A percentile compares a stretch with the other conserved stretches of the same genome.
phyloP scores from a whole-genome alignment of 2,888 invertebrate species.

The Leptopilina drosophilae region DNA sequence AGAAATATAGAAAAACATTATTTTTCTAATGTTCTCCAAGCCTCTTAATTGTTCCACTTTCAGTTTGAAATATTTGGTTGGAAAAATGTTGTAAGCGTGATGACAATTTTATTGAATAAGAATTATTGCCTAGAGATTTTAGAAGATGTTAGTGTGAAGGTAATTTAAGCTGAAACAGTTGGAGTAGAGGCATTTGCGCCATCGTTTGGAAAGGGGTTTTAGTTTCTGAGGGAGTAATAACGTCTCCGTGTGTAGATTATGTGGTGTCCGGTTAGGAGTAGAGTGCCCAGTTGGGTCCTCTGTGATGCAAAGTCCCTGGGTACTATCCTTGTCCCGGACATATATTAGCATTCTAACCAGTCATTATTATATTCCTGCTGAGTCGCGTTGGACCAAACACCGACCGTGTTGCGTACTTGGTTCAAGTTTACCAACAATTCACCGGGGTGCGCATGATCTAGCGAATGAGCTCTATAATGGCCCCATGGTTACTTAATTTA shows the following conservation, averaged over 20 bases:
- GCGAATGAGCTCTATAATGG: constrained; percentile 73
- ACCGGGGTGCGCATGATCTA: constrained; percentile 65
- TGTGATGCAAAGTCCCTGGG: constrained; percentile 76
- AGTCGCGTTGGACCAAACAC: constrained; percentile 73
- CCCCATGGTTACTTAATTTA: constrained; percentile 76
- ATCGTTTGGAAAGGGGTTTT: constrained; percentile 66
- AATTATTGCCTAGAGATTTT: constrained; percentile 66
- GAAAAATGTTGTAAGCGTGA: background rate
- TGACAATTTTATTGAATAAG: constrained; percentile 52
- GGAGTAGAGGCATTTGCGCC: constrained; percentile 33
- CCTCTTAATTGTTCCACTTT: too few species aligned
- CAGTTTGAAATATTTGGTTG: too few species aligned
- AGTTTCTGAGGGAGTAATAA: constrained; percentile 76
- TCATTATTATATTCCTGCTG: constrained; percentile 77
- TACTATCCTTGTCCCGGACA: constrained; percentile 72
- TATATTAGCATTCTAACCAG: constrained; percentile 77
- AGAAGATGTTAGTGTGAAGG: constrained; percentile 58
- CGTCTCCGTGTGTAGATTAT: constrained; percentile 76
- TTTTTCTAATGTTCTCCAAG: too few species aligned
- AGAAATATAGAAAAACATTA: too few species aligned
- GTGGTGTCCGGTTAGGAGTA: constrained; percentile 74
- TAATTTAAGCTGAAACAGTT: constrained; percentile 33
- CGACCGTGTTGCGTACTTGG: constrained; percentile 75
- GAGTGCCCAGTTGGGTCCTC: constrained; percentile 76
- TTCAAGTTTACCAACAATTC: constrained; percentile 77